These are phyloP conservation scores for Drosophila sp. DNA, from an alignment of 1,140 invertebrate species.

Conservation along the genomic window DNA sequence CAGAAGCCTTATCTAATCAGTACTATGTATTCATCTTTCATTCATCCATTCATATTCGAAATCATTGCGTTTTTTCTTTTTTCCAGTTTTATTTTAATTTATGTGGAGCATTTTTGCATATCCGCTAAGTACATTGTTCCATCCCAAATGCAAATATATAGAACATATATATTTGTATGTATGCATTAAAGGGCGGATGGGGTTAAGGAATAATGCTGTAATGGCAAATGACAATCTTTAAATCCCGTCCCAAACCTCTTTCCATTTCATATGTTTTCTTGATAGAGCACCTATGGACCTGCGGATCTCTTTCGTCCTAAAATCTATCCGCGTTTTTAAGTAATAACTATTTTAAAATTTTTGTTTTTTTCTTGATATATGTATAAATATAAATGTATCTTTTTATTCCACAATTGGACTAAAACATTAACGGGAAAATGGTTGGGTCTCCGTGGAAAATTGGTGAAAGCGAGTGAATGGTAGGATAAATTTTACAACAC, in stretches of 20 bases:
- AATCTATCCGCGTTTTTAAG: slow-evolving; percentile 2
- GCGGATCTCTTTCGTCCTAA: background rate
- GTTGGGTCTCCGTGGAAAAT: background rate
- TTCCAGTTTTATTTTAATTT: background rate
- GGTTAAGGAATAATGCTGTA: slow-evolving; percentile 5
- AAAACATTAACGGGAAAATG: slow-evolving; percentile 2
- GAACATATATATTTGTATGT: slow-evolving; percentile 1
- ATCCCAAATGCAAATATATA: background rate
- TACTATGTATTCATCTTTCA: slow-evolving; percentile 56
- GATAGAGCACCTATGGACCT: slow-evolving; percentile 2
- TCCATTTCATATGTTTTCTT: background rate
- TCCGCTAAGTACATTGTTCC: slow-evolving; percentile 8
- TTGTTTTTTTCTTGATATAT: slow-evolving; percentile 5
- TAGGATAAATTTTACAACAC: background rate
- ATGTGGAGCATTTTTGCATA: background rate
- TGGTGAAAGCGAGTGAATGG: background rate
- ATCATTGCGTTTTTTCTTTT: slow-evolving; percentile 21
- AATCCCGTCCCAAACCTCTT: background rate
- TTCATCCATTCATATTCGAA: slow-evolving; percentile 28
- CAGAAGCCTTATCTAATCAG: slow-evolving; percentile 73
- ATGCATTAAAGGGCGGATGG: background rate
- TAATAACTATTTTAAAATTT: slow-evolving; percentile 8
- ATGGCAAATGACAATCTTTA: background rate
- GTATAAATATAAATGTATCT: slow-evolving; percentile 11
- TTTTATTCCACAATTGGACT: slow-evolving; percentile 1